Evolutionary conservation across 2,888 invertebrate genomes (phyloP).

Genomic region (Hartigia nigra): DNA sequence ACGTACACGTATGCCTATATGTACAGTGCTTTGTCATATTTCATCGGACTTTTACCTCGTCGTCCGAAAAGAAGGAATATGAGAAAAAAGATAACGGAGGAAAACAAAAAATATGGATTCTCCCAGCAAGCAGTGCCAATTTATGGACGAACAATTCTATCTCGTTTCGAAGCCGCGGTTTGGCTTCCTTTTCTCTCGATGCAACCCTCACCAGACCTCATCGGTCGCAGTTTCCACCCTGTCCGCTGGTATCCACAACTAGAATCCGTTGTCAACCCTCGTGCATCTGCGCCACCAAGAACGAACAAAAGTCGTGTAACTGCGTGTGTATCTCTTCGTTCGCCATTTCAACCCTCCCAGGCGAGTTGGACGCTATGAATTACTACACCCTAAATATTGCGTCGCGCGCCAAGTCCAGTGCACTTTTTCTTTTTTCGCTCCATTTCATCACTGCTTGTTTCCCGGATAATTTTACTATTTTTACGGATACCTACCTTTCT

Average conservation of each 20-base stretch:
- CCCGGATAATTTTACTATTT: neutral
- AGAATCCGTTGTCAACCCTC: neutral
- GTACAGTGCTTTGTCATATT: neutral
- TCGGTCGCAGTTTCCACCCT: neutral
- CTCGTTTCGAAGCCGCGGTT: constrained; percentile 30
- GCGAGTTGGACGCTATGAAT: constrained; percentile 14
- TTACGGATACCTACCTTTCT: neutral
- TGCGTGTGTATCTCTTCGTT: neutral
- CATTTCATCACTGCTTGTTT: neutral
- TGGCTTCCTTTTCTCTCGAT: constrained; percentile 27
- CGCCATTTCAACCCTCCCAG: neutral
- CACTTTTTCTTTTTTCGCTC: neutral
- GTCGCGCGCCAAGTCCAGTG: constrained; percentile 16
- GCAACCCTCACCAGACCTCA: neutral
- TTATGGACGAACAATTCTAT: constrained; percentile 46
- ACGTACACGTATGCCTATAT: neutral
- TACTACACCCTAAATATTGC: constrained; percentile 19
- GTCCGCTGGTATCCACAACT: neutral
- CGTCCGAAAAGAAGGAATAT: constrained; percentile 13
- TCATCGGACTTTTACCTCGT: constrained; percentile 11
- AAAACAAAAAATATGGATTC: constrained; percentile 15
- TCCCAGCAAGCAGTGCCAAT: constrained; percentile 35
- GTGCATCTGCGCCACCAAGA: constrained; percentile 12
- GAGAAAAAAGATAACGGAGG: constrained; percentile 22
- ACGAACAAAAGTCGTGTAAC: constrained; percentile 35